A percentile compares a stretch with the other conserved stretches of the same genome.
Conservation (phyloP, 1,140 invertebrate species). For the Cataglyphis hispanica region DNA sequence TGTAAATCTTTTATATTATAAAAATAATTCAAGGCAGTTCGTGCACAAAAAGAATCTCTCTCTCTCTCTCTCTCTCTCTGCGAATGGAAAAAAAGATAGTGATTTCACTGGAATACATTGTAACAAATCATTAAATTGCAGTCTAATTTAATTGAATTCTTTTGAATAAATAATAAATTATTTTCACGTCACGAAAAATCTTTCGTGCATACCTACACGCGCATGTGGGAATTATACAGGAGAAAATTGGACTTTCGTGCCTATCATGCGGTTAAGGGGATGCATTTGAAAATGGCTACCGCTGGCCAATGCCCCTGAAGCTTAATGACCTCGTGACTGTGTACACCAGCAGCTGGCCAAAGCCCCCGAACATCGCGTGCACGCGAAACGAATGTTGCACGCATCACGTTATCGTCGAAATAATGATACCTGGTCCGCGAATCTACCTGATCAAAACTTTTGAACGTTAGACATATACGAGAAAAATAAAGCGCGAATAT, state of each 20-base stretch:
- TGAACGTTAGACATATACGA: not conserved
- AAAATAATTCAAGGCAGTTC: not conserved
- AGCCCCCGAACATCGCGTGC: slow-evolving; percentile 75
- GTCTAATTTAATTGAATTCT: slow-evolving; percentile 12
- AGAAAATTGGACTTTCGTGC: slow-evolving; percentile 35
- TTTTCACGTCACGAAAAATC: slow-evolving; percentile 5
- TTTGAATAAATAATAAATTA: slow-evolving; percentile 10
- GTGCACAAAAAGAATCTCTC: not conserved
- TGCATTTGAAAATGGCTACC: slow-evolving; percentile 65
- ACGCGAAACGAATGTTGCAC: slow-evolving; percentile 58
- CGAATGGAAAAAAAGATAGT: not conserved
- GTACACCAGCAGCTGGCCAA: slow-evolving; percentile 63
- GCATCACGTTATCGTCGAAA: slow-evolving; percentile 61
- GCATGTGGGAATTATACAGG: slow-evolving; percentile 13
- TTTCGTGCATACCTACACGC: not conserved
- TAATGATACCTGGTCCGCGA: slow-evolving; percentile 47
- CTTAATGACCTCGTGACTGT: slow-evolving; percentile 82
- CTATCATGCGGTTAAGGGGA: slow-evolving; percentile 39
- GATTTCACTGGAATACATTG: not conserved
- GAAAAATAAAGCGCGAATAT: not conserved
- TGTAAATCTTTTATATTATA: not conserved
- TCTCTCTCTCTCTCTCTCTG: not conserved
- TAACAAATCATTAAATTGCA: slow-evolving; percentile 1
- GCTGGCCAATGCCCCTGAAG: slow-evolving; percentile 72
- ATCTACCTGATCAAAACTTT: slow-evolving; percentile 52